Percentiles rank a stretch among this genome's conserved stretches.
Conservation (phyloP, 2,797 vertebrate species). For the Pseudomugil tenellus region DNA sequence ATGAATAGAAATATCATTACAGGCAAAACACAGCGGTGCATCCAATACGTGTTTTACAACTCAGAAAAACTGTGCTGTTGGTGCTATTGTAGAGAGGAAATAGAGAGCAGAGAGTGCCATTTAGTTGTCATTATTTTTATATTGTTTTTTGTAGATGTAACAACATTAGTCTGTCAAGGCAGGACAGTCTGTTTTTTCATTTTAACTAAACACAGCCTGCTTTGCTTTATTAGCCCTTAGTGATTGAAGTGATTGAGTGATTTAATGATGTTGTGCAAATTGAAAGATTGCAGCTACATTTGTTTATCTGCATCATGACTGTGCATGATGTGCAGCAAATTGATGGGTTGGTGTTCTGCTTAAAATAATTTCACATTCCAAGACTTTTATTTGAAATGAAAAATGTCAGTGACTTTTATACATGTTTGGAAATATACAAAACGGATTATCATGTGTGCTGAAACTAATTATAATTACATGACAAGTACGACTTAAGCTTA, state of each 20-base stretch:
- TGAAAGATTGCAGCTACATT: constrained; percentile 33
- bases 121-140: constrained; percentile 46
- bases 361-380: not conserved
- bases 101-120: constrained; percentile 55
- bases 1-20: constrained; percentile 63
- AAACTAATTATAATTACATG: not conserved
- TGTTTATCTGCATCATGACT: not conserved
- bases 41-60: constrained; percentile 67
- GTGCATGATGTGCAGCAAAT: not conserved
- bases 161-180: constrained; percentile 18
- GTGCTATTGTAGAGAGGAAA: constrained; percentile 46
- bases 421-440: no score
- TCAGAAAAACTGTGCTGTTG: constrained; percentile 53
- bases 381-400: not conserved
- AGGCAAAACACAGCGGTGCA: constrained; percentile 47
- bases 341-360: not conserved
- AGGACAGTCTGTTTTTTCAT: constrained; percentile 22
- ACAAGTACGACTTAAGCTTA: no score
- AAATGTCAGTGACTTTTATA: no score
- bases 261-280: constrained; percentile 33
- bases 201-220: constrained; percentile 22
- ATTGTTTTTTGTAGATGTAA: constrained; percentile 49
- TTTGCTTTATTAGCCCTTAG: constrained; percentile 44
- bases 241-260: constrained; percentile 9
- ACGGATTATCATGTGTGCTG: not conserved